Base-by-base conservation (phyloP, 2,797 vertebrate species). In the Cynopterus sphinx region DNA sequence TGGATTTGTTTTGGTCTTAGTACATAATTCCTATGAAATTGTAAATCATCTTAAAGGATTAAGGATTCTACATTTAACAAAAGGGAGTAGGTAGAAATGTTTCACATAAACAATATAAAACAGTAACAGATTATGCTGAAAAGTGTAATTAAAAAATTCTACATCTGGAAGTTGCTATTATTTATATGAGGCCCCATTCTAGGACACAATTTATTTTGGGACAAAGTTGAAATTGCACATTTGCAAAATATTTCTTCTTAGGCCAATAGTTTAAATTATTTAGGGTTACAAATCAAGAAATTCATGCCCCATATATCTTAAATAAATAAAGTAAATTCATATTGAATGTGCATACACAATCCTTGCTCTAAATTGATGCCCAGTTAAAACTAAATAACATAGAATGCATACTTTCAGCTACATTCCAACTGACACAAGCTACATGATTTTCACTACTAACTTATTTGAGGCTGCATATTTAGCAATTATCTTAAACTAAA, bases 61-160 rank as follows among this genome's bases (percentile, higher is more conserved):
- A 86, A 86, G 19, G 87, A 87, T 77, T 96, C 46, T 70, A 84
- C 53, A 21, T 65, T 81, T 61, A 65, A 86, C 36, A 83, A 84
- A 73, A 77, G 5, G 31, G 28, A 39, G 8, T 11, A n/a, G 49
- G 43, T 36, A 41, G 57, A 87, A 16, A 21, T 70, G 65, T 39
- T 92, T 24, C 36, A 33, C 24, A 55, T 51, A 84, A 77, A 68
- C 9, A 90, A 24, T 10, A 94, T 31, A 68, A 91, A 85, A 73
- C 13, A 19, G 24, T 67, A 68, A 46, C 17, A 51, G 73, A 57
- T 94, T 92, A 63, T 63, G 4, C 24, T 87, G 73, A 49, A 70
- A 63, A 78, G 2, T 57, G 78, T 55, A 71, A 82, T 33, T 55
- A 84, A 79, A 26, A 83, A 87, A 61, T 36, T 77, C 8, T 26